These are phyloP conservation scores for Gallinago undulata DNA, from an alignment of 2,113 vertebrate species.

Conservation along the genomic window DNA sequence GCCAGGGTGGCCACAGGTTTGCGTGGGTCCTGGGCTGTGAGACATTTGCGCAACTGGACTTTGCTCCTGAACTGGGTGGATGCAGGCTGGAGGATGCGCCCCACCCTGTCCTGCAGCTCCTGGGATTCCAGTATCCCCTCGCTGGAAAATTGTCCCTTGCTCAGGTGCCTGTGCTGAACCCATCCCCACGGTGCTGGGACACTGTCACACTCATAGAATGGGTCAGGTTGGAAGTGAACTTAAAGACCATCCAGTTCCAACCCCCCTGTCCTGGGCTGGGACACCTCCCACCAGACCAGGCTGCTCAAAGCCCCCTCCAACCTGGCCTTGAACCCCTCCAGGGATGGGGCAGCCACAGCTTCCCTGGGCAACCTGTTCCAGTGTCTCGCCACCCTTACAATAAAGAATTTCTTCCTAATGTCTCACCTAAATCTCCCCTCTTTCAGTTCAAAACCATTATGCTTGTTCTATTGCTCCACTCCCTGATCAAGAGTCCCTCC, in stretches of 20 bases:
- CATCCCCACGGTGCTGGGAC: background rate
- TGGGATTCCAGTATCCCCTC: accelerated
- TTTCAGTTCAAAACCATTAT: background rate
- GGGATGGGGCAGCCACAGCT: background rate
- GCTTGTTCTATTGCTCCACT: background rate
- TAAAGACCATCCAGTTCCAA: background rate
- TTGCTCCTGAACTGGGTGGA: background rate
- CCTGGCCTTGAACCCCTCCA: background rate
- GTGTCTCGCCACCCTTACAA: too few species aligned
- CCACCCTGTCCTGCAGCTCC: background rate
- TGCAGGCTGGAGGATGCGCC: background rate
- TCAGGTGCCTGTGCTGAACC: background rate
- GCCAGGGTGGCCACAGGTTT: background rate
- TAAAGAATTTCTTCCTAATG: background rate
- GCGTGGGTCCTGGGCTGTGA: background rate
- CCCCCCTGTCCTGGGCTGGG: background rate
- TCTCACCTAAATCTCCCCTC: background rate
- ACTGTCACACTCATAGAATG: background rate
- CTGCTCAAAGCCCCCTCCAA: background rate
- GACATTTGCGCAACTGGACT: accelerated
- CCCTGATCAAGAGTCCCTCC: background rate
- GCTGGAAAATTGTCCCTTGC: background rate
- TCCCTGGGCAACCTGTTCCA: background rate
- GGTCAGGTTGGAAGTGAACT: background rate
- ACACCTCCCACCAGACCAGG: background rate